phyloP scores from a whole-genome alignment of 2,888 invertebrate species.

The Chymomyza caudatula region DNA sequence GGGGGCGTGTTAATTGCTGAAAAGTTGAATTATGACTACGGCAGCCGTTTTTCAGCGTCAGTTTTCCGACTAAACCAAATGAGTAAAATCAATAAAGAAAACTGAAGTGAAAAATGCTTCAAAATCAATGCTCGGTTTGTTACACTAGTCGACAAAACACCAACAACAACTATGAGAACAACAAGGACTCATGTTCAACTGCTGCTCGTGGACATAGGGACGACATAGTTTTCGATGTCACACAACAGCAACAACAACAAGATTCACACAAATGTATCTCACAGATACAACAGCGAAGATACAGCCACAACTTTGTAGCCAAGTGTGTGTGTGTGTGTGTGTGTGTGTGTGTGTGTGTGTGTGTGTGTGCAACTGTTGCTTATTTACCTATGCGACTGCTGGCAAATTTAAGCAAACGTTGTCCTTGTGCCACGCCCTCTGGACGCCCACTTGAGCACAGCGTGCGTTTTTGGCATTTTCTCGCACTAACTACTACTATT shows the following conservation, averaged over 20 bases:
- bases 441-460: too few relatives aligned
- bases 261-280: constrained; percentile 31
- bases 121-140: constrained; percentile 18
- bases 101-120: constrained; percentile 8
- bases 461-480: constrained; percentile 9
- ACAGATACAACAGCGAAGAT: constrained; percentile 27
- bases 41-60: neutral
- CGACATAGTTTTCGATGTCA: constrained; percentile 22
- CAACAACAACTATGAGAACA: neutral
- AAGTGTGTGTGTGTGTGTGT: neutral
- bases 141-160: neutral
- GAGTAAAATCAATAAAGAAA: constrained; percentile 42
- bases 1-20: constrained; percentile 53
- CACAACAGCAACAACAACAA: constrained; percentile 38
- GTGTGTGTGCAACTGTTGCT: constrained; percentile 47
- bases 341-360: constrained; percentile 7
- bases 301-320: constrained; percentile 4
- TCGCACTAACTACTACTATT: constrained; percentile 18
- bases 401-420: constrained; percentile 50
- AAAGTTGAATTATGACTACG: constrained; percentile 38
- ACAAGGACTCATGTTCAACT: neutral
- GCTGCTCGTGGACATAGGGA: neutral
- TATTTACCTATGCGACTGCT: constrained; percentile 65
- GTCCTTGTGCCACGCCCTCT: neutral
- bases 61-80: neutral